These are phyloP conservation scores for Micropoecilia bifurca DNA, from an alignment of 2,797 vertebrate species.

Conservation along the genomic window DNA sequence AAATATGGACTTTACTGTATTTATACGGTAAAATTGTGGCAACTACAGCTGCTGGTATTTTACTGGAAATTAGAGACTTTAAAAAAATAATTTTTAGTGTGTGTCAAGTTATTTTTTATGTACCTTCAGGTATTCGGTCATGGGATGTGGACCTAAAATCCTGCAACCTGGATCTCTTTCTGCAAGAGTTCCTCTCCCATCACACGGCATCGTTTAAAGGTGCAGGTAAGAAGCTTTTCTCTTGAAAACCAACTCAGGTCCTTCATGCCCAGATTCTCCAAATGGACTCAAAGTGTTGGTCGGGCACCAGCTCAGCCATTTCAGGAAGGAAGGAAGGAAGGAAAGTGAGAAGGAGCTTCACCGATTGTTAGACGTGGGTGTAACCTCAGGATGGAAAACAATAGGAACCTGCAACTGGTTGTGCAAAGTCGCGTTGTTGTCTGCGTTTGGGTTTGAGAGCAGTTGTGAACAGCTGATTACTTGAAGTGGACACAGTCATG, in stretches of 20 bases:
- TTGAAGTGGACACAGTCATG: slow-evolving; percentile 11
- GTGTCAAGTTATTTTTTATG: background rate
- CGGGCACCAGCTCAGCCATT: slow-evolving; percentile 23
- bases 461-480: background rate
- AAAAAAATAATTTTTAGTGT: too few species aligned
- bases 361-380: slow-evolving; percentile 74
- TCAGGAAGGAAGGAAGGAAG: slow-evolving; percentile 60
- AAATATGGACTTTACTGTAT: too few species aligned
- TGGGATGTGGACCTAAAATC: slow-evolving; percentile 88
- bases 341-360: slow-evolving; percentile 32
- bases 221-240: slow-evolving; percentile 55
- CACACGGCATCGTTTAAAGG: slow-evolving; percentile 90
- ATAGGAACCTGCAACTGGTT: slow-evolving; percentile 37
- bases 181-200: slow-evolving; percentile 89
- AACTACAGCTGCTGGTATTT: too few species aligned
- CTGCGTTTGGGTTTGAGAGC: slow-evolving; percentile 6
- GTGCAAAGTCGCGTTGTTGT: slow-evolving; percentile 35
- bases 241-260: background rate
- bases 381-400: slow-evolving; percentile 53
- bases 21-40: too few species aligned
- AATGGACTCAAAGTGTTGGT: slow-evolving; percentile 18
- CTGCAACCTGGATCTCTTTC: slow-evolving; percentile 88
- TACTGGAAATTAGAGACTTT: too few species aligned
- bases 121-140: slow-evolving; percentile 84
- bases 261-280: background rate